Conservation (phyloP, 2,113 vertebrate species). For the Tenebrosternarchus preto region DNA sequence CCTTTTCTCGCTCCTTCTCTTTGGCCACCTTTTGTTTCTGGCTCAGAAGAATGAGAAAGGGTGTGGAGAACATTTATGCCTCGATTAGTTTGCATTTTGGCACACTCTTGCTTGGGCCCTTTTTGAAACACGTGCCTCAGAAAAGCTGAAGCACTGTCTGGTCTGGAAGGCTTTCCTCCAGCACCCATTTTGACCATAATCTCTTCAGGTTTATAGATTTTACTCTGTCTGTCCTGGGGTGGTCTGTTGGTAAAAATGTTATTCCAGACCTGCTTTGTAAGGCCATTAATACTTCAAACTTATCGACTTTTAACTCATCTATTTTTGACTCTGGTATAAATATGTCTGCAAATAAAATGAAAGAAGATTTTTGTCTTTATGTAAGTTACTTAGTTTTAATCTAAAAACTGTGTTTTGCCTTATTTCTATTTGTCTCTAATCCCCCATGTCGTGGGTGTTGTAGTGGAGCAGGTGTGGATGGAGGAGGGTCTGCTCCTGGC, state of each 20-base stretch:
- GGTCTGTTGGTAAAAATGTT: constrained; percentile 26
- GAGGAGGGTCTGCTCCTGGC: constrained; percentile 18
- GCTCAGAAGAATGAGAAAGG: constrained; percentile 70
- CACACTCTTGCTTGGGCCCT: constrained; percentile 76
- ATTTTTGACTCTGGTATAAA: constrained; percentile 4
- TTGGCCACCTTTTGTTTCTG: constrained; percentile 37
- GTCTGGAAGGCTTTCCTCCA: constrained; percentile 68
- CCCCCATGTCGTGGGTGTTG: constrained; percentile 15
- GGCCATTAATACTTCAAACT: constrained; percentile 37
- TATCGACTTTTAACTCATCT: constrained; percentile 35
- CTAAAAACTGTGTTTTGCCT: constrained; percentile 8
- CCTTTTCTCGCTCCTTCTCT: constrained; percentile 46
- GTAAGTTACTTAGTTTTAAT: background rate
- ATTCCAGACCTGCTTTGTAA: background rate
- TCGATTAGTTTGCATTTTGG: constrained; percentile 78
- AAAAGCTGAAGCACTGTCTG: constrained; percentile 72
- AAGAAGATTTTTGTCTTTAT: background rate
- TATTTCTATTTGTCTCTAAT: constrained; percentile 42
- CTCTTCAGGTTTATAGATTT: constrained; percentile 65
- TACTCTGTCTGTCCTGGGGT: background rate
- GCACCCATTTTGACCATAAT: constrained; percentile 74
- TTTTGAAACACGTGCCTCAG: constrained; percentile 81
- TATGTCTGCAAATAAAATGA: background rate
- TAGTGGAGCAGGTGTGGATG: constrained; percentile 7
- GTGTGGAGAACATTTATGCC: constrained; percentile 77